A percentile compares a stretch with the other conserved stretches of the same genome.
Conservation (phyloP, 1,140 invertebrate genomes). For the Drosophila ohnishii region DNA sequence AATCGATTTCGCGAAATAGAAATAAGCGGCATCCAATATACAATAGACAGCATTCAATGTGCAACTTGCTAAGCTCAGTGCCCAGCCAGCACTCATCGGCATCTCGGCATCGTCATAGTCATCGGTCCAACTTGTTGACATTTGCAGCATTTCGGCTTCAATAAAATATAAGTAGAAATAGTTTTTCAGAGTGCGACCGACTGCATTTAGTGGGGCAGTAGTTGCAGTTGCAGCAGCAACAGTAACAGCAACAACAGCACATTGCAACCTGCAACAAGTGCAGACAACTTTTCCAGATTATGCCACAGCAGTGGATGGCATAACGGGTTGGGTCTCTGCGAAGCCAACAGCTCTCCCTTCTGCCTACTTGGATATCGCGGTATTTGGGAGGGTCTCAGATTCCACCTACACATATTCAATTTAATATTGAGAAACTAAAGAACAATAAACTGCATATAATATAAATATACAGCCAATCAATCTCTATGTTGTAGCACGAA, state of each 20-base stretch:
- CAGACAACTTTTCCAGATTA: conserved; percentile 53
- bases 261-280: conserved; percentile 65
- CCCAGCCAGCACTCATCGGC: conserved; percentile 52
- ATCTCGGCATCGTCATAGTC: conserved; percentile 56
- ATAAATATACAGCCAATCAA: neutral
- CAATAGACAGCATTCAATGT: conserved; percentile 12
- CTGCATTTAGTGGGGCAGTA: conserved; percentile 66
- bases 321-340: conserved; percentile 40
- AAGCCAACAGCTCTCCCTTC: conserved; percentile 13
- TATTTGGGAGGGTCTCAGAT: conserved; percentile 6
- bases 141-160: conserved; percentile 68
- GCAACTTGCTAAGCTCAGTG: conserved; percentile 20
- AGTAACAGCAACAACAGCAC: neutral
- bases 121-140: conserved; percentile 72
- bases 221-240: conserved; percentile 25
- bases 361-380: neutral
- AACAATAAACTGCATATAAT: too few relatives aligned
- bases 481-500: neutral
- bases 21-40: conserved; percentile 56
- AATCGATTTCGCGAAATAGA: conserved; percentile 75
- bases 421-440: neutral
- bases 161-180: conserved; percentile 78
- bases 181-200: conserved; percentile 56
- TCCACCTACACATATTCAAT: neutral
- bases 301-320: conserved; percentile 36